These are phyloP conservation scores for Sialis fuliginosa DNA, from an alignment of 2,888 invertebrate species.

Conservation along the genomic window DNA sequence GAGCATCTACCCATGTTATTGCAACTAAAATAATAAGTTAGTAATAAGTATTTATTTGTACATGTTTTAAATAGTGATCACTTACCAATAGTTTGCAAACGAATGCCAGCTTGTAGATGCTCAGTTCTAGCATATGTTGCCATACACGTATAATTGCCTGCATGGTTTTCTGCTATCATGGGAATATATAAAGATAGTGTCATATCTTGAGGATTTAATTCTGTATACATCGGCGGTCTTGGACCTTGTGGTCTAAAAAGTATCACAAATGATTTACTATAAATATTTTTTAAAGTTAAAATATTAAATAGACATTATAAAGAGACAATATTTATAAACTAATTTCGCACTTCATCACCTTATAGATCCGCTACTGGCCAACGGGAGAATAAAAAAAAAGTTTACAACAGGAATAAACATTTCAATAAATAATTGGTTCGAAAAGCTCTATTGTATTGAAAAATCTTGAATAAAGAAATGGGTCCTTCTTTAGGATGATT, in stretches of 20 bases:
- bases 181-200: constrained; percentile 42
- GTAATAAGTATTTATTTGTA: background rate
- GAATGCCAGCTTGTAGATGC: constrained; percentile 43
- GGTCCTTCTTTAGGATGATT: too few relatives aligned
- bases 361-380: too few relatives aligned
- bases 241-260: constrained; percentile 23
- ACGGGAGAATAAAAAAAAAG: constrained; percentile 12
- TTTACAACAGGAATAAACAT: too few relatives aligned
- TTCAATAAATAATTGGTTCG: too few relatives aligned
- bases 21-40: constrained; percentile 39
- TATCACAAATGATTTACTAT: background rate
- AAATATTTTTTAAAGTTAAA: too few relatives aligned
- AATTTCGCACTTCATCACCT: background rate
- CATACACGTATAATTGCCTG: constrained; percentile 64
- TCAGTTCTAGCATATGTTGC: constrained; percentile 62
- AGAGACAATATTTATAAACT: too few relatives aligned
- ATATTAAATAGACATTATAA: background rate
- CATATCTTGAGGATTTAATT: constrained; percentile 21
- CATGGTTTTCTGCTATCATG: constrained; percentile 54
- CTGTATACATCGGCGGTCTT: constrained; percentile 47
- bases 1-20: constrained; percentile 75
- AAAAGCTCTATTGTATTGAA: background rate
- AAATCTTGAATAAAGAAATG: background rate
- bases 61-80: constrained; percentile 10
- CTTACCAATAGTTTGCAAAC: constrained; percentile 56